Base-by-base conservation (phyloP, 2,113 vertebrate species). In the Prionailurus bengalensis region DNA sequence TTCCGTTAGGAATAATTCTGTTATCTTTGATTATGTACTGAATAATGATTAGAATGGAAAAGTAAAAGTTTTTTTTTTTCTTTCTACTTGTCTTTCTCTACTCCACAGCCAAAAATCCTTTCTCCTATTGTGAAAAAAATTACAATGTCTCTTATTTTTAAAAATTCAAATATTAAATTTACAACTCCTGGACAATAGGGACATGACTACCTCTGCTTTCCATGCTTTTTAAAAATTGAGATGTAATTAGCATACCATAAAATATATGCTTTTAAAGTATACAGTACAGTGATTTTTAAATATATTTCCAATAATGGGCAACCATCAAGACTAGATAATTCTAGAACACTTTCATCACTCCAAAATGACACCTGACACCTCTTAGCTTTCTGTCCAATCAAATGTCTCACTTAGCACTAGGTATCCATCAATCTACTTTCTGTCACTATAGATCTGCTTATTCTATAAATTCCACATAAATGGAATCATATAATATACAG, bases 121-220 rank as follows among this genome's bases (percentile, higher is more conserved):
- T 92, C 42, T 53, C 10, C 42, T 61, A 78, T 6, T 73, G 6
- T 92, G 55, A 82, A 85, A 82, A 15, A 53, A 53, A 79, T 36
- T 14, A 80, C 8, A 42, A 36, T 68, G 36, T 29, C 6, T 21
- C 3, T 6, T 85, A 76, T 79, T 82, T 65, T 23, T 10, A 80
- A 91, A 80, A 74, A 80, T 66, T 45, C 19, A 94, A 63, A 90
- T 68, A 80, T 66, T 80, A 84, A 73, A 80, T 71, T 63, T 97
- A 61, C 17, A 70, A 58, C 25, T 88, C n/a, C 6, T 95, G 33
- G 78, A 79, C 17, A 80, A 63, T 82, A 61, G 42, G 42, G 29
- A 3, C 4, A 76, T 76, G 53, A 76, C 23, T 89, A 79, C 48
- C 1, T 96, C 51, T 11, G 29, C 7, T 70, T 95, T n/a, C n/a